phyloP scores from a whole-genome alignment of 2,797 vertebrate genomes.

The Typhlichthys subterraneus region DNA sequence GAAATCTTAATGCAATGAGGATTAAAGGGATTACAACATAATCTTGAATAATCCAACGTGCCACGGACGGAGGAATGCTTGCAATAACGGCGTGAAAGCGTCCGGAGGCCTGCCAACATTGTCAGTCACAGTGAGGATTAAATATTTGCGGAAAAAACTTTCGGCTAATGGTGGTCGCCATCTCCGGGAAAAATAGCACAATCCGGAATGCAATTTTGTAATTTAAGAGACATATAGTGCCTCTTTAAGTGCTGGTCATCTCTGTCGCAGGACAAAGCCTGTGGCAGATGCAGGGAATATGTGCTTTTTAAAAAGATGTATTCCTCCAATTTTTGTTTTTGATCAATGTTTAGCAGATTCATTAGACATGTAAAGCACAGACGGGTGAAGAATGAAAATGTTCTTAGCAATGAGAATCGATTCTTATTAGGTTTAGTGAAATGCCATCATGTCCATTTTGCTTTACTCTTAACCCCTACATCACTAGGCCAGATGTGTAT shows the following conservation, averaged over 20 bases:
- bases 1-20: conserved; percentile 97
- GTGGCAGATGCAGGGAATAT: conserved; percentile 38
- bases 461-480: conserved; percentile 65
- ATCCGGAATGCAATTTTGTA: conserved; percentile 62
- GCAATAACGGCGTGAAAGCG: conserved; percentile 86
- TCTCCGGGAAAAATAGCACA: conserved; percentile 17
- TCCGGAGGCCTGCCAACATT: conserved; percentile 87
- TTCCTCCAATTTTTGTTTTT: conserved; percentile 68
- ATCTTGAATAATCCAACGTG: conserved; percentile 99
- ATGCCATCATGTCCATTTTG: conserved; percentile 74
- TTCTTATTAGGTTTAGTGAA: conserved; percentile 68
- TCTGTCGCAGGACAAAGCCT: conserved; percentile 64
- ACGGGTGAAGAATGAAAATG: conserved; percentile 53
- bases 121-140: conserved; percentile 85
- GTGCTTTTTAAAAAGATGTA: conserved; percentile 74
- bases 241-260: conserved; percentile 64
- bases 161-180: conserved; percentile 62
- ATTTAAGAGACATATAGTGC: conserved; percentile 71
- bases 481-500: no score
- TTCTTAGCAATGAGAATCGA: conserved; percentile 62
- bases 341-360: conserved; percentile 70
- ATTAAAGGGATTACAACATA: conserved; percentile 99
- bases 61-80: conserved; percentile 88
- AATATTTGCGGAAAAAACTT: conserved; percentile 74
- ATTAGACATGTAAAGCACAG: conserved; percentile 70